Conservation (phyloP, 2,888 invertebrate genomes). For the Drosophila vallismaia region DNA sequence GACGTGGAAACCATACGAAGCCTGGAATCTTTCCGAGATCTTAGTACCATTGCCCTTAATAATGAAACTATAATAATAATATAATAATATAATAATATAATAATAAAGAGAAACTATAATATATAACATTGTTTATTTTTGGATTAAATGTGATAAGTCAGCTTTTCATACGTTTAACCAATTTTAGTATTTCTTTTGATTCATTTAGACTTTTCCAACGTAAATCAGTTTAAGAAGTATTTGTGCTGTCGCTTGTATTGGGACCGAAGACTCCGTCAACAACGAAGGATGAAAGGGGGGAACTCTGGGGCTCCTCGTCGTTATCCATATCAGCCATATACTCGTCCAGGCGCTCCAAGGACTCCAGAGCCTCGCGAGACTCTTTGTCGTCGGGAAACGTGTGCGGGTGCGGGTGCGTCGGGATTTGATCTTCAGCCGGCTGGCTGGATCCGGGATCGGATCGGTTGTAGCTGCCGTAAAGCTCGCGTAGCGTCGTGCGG, state of each 20-base stretch:
- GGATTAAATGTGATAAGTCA: too few relatives aligned
- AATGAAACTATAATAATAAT: too few relatives aligned
- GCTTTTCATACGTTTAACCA: too few relatives aligned
- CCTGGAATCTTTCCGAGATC: too few relatives aligned
- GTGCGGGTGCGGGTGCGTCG: neutral
- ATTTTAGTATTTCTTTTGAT: too few relatives aligned
- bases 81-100: too few relatives aligned
- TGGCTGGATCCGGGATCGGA: conserved; percentile 51
- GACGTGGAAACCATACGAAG: too few relatives aligned
- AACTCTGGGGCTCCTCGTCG: neutral
- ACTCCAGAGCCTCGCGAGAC: conserved; percentile 35
- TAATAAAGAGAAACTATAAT: too few relatives aligned
- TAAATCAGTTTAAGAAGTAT: neutral
- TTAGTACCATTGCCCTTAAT: too few relatives aligned
- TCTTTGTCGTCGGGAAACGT: conserved; percentile 3
- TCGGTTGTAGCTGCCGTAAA: conserved; percentile 73
- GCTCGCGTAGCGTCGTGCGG: conserved; percentile 78
- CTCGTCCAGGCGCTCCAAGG: conserved; percentile 59
- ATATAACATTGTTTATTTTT: too few relatives aligned
- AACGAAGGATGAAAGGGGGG: conserved; percentile 9
- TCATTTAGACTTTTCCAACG: neutral
- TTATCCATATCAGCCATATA: conserved; percentile 50
- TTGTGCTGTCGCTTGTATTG: neutral
- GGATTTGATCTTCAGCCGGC: neutral
- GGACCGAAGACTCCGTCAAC: conserved; percentile 45